Percentiles rank a stretch among this genome's conserved stretches.
phyloP scores from a whole-genome alignment of 2,888 invertebrate species.

The Salticus scenicus region DNA sequence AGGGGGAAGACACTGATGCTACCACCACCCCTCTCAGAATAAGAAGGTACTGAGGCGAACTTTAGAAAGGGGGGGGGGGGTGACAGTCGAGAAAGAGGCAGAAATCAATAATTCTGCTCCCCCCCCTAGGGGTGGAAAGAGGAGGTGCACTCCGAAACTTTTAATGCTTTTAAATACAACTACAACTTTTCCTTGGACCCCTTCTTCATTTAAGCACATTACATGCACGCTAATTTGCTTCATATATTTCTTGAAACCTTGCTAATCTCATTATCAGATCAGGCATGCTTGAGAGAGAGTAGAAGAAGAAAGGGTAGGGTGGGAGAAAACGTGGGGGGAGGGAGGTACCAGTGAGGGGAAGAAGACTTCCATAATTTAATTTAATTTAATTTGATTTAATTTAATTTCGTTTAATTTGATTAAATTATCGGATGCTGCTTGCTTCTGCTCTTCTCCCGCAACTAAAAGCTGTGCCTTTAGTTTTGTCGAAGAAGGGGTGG shows the following conservation, averaged over 20 bases:
- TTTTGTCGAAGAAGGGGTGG: constrained; percentile 34
- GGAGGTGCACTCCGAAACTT: constrained; percentile 61
- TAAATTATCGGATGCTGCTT: constrained; percentile 66
- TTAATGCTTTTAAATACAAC: constrained; percentile 70
- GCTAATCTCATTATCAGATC: constrained; percentile 70
- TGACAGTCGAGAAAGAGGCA: constrained; percentile 62
- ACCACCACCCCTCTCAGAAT: constrained; percentile 37
- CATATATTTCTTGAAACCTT: constrained; percentile 70
- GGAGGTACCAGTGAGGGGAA: not conserved
- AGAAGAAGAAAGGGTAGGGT: constrained; percentile 41
- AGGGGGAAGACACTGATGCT: not conserved
- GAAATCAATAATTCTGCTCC: constrained; percentile 66
- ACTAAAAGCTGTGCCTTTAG: constrained; percentile 42
- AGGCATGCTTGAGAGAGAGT: constrained; percentile 59
- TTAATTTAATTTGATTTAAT: constrained; percentile 71
- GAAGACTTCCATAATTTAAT: constrained; percentile 67
- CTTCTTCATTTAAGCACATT: constrained; percentile 70
- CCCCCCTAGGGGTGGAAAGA: constrained; percentile 28
- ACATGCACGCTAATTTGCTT: constrained; percentile 71
- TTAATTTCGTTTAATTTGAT: constrained; percentile 71
- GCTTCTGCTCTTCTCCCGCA: constrained; percentile 19
- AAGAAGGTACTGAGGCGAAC: constrained; percentile 45
- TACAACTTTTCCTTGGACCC: constrained; percentile 69
- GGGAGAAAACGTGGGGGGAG: not conserved
- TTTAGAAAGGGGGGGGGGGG: constrained; percentile 26